These are phyloP conservation scores for Meles meles DNA, from an alignment of 2,113 vertebrate genomes.

Conservation along the genomic window DNA sequence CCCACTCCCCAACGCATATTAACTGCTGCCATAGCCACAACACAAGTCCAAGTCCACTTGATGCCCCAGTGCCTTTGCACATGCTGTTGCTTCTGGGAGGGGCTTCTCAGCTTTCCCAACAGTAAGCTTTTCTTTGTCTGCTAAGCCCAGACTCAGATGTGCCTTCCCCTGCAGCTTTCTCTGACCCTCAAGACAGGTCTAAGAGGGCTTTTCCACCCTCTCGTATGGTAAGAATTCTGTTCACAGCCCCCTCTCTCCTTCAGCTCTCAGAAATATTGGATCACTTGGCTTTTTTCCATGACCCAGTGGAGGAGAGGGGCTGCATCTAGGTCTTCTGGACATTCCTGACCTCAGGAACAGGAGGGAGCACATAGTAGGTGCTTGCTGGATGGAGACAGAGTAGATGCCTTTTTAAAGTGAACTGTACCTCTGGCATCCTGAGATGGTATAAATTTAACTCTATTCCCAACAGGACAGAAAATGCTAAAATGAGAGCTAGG, in stretches of 20 bases:
- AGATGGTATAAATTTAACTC: neutral
- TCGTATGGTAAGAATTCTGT: neutral
- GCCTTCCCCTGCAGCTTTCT: neutral
- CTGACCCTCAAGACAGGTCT: neutral
- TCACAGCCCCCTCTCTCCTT: neutral
- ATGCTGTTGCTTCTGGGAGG: neutral
- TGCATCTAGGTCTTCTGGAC: neutral
- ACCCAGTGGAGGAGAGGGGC: neutral
- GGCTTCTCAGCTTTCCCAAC: neutral
- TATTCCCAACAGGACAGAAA: neutral
- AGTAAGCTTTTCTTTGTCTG: neutral
- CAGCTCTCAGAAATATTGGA: neutral
- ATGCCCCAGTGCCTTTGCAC: neutral
- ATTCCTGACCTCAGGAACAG: neutral
- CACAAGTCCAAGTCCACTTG: neutral
- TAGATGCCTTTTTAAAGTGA: neutral
- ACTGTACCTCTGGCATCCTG: neutral
- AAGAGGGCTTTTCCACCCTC: neutral
- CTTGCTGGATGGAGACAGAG: neutral
- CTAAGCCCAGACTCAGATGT: neutral
- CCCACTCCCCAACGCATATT: rapidly evolving
- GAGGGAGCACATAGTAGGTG: neutral
- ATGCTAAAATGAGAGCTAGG: neutral
- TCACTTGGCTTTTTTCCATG: neutral
- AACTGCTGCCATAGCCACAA: rapidly evolving